A percentile compares a stretch with the other conserved stretches of the same genome.
Conservation (phyloP, 1,140 invertebrate genomes). For the Propsilocerus akamusi region DNA sequence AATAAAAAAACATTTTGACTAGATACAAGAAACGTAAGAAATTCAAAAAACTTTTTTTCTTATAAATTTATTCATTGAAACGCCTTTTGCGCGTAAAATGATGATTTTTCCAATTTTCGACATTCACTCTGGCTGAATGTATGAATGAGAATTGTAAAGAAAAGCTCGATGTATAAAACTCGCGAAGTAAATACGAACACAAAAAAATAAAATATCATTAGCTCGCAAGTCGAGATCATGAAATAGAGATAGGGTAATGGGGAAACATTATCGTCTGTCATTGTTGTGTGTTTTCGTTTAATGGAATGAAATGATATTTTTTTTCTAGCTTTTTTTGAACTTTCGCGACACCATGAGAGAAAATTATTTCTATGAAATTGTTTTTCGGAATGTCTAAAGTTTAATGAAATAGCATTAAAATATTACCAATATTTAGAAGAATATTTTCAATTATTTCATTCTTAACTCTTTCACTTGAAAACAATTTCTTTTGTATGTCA, state of each 20-base stretch:
- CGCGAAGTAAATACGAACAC: neutral
- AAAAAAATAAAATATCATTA: neutral
- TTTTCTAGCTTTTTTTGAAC: too few species aligned
- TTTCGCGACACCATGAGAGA: neutral
- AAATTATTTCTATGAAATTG: too few species aligned
- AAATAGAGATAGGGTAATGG: neutral
- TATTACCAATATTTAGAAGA: too few species aligned
- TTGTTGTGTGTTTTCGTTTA: conserved; percentile 1
- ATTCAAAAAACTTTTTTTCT: too few species aligned
- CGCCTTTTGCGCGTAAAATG: neutral
- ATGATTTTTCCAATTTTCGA: neutral
- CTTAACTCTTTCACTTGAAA: too few species aligned
- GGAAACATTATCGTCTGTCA: neutral
- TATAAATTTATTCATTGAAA: conserved; percentile 3
- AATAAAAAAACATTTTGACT: too few species aligned
- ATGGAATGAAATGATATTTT: too few species aligned
- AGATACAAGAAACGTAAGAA: too few species aligned
- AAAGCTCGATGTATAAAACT: neutral
- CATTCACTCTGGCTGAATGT: neutral
- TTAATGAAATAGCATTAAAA: too few species aligned
- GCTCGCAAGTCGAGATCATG: neutral
- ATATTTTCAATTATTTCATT: too few species aligned
- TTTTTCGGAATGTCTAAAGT: too few species aligned
- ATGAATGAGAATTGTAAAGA: neutral
- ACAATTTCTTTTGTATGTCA: too few species aligned